phyloP scores from a whole-genome alignment of 1,140 invertebrate species.

The Anoplophora glabripennis region DNA sequence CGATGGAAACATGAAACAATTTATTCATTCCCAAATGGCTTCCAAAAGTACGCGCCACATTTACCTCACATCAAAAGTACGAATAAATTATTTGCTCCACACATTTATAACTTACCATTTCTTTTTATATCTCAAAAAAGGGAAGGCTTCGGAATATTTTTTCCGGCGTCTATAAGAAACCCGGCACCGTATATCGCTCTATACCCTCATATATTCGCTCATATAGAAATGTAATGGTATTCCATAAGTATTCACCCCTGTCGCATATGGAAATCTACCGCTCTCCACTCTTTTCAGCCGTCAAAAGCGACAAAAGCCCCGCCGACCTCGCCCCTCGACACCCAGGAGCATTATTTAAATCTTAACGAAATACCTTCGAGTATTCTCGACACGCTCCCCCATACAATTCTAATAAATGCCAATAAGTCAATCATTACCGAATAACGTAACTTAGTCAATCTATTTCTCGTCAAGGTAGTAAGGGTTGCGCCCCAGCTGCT shows the following conservation, averaged over 20 bases:
- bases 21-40: too few species aligned
- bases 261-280: conserved; percentile 38
- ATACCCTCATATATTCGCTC: conserved; percentile 7
- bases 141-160: conserved; percentile 3
- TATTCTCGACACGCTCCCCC: conserved; percentile 18
- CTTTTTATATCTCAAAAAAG: conserved; percentile 3
- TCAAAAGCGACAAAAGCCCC: conserved; percentile 31
- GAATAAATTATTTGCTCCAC: conserved; percentile 1
- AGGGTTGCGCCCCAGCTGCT: neutral
- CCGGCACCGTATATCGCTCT: neutral
- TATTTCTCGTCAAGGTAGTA: conserved; percentile 4
- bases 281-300: conserved; percentile 18
- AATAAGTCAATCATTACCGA: conserved; percentile 19
- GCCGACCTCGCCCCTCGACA: conserved; percentile 14
- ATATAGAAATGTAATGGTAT: conserved; percentile 36
- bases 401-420: conserved; percentile 12
- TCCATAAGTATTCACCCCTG: conserved; percentile 40
- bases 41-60: too few species aligned
- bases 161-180: neutral
- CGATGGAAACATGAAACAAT: too few species aligned
- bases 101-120: conserved; percentile 3
- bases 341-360: conserved; percentile 36
- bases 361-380: conserved; percentile 32
- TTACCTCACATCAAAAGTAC: too few species aligned
- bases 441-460: conserved; percentile 16